Evolutionary conservation across 2,888 invertebrate species (phyloP), one percentile per base, ranked within the genome.

Genomic region (Thymelicus lineola): DNA sequence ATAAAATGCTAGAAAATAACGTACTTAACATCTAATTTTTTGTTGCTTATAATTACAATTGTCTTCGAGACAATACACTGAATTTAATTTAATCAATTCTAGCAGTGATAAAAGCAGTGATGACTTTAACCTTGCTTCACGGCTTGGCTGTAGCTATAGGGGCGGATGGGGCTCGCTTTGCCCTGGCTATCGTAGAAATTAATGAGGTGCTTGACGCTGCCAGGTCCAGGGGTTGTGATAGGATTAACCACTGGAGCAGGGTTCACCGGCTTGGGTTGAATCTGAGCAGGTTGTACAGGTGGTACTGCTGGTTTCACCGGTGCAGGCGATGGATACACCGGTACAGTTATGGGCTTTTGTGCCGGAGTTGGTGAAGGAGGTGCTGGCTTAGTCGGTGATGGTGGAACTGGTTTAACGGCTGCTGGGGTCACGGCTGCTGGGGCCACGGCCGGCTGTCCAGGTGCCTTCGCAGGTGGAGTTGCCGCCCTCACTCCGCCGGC

Each of bases 131-230:
- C 93, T 75, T 93, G 90, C 76, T 91, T 93, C n/a, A 93, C 93
- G 36, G 93, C 91, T 75, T 89, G 87, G 67, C 91, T 91, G 79
- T 93, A 93, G 63, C 85, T 86, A 78, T 92, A 90, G 0, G 93
- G 93, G 14, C 93, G 84, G 62, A 93, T 91, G 0, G 81, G 82
- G 66, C 92, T 92, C 1, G 79, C 90, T 71, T 91, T 90, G 38
- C 93, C 93, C 72, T 87, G 89, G 66, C 85, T 88, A 65, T 93
- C 89, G 75, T 93, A 93, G 79, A 86, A 93, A 66, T 83, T 90
- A 64, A 93, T 75, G 3, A 93, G 85, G 36, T 87, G 84, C 72
- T 93, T 86, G 0, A 93, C 93, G 63, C 80, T 87, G 28, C 93
- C 91, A 0, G 89, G 89, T 1, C 91, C 91, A 0, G 93, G 92